A percentile compares a stretch with the other conserved stretches of the same genome.
Evolutionary conservation across 2,113 vertebrate species (phyloP).

Genomic region (Oophaga pumilio): DNA sequence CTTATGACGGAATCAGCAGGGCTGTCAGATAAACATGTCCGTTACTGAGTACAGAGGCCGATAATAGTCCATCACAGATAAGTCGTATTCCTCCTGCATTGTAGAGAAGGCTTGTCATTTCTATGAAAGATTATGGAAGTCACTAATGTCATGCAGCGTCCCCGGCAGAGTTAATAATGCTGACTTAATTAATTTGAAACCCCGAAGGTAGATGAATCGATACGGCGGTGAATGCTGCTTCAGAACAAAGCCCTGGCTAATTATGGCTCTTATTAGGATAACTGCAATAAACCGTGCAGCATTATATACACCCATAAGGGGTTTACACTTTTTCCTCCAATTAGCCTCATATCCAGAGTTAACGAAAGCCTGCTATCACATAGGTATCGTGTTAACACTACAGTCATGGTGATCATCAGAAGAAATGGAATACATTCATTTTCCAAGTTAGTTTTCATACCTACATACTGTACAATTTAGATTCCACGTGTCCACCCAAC

Average conservation of each 20-base stretch:
- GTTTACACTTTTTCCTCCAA: neutral
- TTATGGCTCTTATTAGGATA: neutral
- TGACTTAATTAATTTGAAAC: constrained; percentile 50
- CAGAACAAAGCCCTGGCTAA: constrained; percentile 5
- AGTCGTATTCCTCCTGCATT: neutral
- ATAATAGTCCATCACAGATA: constrained; percentile 27
- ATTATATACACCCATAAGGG: neutral
- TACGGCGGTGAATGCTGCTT: neutral
- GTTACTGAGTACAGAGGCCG: neutral
- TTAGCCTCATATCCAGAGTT: neutral
- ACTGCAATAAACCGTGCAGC: neutral
- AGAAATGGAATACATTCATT: neutral
- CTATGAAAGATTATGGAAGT: constrained; percentile 29
- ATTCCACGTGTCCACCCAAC: no score
- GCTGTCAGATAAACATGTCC: neutral
- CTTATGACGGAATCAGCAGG: neutral
- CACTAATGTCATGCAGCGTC: constrained; percentile 23
- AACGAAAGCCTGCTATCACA: neutral
- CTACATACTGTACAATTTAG: no score
- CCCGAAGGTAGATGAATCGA: constrained; percentile 51
- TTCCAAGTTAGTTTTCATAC: neutral
- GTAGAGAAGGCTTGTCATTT: constrained; percentile 5
- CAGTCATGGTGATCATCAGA: neutral
- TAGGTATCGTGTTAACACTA: neutral
- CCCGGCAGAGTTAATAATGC: constrained; percentile 38